phyloP scores from a whole-genome alignment of 1,140 invertebrate species.

The Cylas formicarius region DNA sequence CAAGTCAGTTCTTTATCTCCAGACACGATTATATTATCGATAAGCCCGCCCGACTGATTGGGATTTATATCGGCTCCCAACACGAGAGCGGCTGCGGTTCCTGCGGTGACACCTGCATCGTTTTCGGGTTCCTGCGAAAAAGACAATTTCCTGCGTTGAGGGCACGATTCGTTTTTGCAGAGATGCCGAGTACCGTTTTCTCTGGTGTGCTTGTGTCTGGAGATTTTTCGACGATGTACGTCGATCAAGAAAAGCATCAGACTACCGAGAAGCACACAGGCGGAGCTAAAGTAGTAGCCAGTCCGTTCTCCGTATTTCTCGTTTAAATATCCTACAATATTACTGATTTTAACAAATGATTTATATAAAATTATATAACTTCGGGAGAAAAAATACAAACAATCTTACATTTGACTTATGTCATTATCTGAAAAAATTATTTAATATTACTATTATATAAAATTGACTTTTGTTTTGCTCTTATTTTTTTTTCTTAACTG shows the following conservation, averaged over 20 bases:
- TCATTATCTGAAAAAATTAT: no score
- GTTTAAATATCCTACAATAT: conserved; percentile 77
- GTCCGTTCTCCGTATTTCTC: conserved; percentile 63
- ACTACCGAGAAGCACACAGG: conserved; percentile 66
- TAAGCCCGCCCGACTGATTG: conserved; percentile 29
- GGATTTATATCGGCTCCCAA: conserved; percentile 48
- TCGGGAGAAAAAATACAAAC: no score
- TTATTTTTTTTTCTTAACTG: no score
- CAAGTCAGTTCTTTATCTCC: conserved; percentile 69
- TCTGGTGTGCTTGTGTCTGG: conserved; percentile 58
- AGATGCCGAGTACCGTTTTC: conserved; percentile 51
- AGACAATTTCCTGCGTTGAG: conserved; percentile 50
- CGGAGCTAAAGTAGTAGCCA: conserved; percentile 76
- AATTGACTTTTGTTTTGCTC: no score
- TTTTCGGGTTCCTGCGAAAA: conserved; percentile 55
- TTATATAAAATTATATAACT: no score
- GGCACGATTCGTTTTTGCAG: conserved; percentile 52
- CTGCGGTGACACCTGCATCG: conserved; percentile 43
- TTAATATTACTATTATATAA: no score
- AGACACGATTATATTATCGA: conserved; percentile 34
- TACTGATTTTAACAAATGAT: no score
- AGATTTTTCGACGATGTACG: conserved; percentile 62
- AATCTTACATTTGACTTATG: no score
- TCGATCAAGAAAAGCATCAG: conserved; percentile 73
- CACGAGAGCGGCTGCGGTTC: conserved; percentile 45